Base-by-base conservation (phyloP, 2,888 invertebrate species). In the Agrochola circellaris region DNA sequence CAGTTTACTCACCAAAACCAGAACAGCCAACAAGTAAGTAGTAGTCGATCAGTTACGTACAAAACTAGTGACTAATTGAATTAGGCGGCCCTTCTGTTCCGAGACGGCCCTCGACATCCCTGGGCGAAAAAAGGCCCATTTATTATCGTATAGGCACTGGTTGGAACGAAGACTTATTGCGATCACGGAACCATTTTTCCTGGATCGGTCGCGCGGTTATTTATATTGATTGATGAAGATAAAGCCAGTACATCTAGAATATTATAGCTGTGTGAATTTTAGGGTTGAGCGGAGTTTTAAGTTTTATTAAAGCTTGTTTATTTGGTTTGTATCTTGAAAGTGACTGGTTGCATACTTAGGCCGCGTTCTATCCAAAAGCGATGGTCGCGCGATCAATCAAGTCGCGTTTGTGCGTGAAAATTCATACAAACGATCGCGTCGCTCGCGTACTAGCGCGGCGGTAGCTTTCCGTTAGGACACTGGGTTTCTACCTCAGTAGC, bases 11-110 rank as follows among this genome's bases (percentile, higher is more conserved):
- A 79, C 61, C 76, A 67, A 75, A 84, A 77, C 64, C 67, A 75
- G 75, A 85, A 74, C 67, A 64, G 71, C 81, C 85, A 83, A 84
- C 89, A 86, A 84, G 73, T 81, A 88, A 83, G 75, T 86, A 80
- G 75, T 77, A 84, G 85, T 83, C 87, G 83, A 89, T 91, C 85
- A 78, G 85, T 84, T 87, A 82, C 86, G 83, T 84, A 87, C 85
- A 86, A 87, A 92, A 91, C 88, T 91, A 89, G 84, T 85, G 86
- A 83, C 87, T 92, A 91, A 92, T 91, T 91, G 91, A 90, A 91
- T 92, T 89, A 87, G 86, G 84, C 78, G 89, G 82, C 84, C 85
- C 84, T 86, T 87, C 80, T 84, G 87, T 85, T 81, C 81, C 67
- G 78, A 80, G 83, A 79, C 75, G 79, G 45, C 62, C 75, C 77